phyloP scores from a whole-genome alignment of 2,113 vertebrate species.

The Formicarius rufipectus region DNA sequence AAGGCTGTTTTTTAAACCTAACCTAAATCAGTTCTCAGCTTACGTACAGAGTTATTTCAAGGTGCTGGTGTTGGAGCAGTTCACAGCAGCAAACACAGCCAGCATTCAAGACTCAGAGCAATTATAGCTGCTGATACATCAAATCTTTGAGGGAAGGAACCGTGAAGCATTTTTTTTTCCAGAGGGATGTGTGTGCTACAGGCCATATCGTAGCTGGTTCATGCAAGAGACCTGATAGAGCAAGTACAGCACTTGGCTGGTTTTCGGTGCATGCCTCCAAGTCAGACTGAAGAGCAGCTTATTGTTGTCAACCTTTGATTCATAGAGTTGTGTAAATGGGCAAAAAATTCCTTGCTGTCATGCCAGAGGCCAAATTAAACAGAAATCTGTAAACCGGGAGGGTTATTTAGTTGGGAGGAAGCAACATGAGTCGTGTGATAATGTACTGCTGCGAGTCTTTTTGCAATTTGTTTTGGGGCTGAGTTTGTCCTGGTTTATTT shows the following conservation, averaged over 20 bases:
- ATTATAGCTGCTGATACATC: background rate
- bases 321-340: conserved; percentile 76
- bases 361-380: conserved; percentile 73
- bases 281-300: conserved; percentile 74
- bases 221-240: conserved; percentile 10
- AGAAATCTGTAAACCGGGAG: conserved; percentile 62
- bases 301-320: conserved; percentile 80
- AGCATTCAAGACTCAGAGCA: background rate
- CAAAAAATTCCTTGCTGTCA: conserved; percentile 77
- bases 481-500: conserved; percentile 15
- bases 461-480: background rate
- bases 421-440: conserved; percentile 61
- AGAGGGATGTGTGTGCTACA: background rate
- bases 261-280: conserved; percentile 60
- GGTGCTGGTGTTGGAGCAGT: background rate
- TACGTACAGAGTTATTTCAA: background rate
- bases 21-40: background rate
- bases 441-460: conserved; percentile 58
- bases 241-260: conserved; percentile 7
- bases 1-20: background rate
- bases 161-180: background rate
- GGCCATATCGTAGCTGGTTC: background rate
- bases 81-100: background rate
- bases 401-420: conserved; percentile 51
- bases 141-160: background rate